Evolutionary conservation across 30 jellyfish, hydroid and myxozoan genomes (phyloP), one percentile per base, ranked within the genome.

Genomic region (Chironex yamaguchii): DNA sequence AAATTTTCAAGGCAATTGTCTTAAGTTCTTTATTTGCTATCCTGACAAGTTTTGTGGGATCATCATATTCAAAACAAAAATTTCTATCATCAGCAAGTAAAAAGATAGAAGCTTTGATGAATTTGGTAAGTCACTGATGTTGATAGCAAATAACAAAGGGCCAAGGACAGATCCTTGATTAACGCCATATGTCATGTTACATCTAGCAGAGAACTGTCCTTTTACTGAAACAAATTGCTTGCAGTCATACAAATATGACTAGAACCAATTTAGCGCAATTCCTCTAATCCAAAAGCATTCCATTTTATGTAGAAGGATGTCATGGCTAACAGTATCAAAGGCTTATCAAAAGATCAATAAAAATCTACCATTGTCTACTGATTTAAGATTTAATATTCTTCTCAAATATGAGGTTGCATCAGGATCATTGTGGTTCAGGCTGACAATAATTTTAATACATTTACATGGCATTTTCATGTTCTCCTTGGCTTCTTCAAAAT

Each of bases 81-180:
- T 76, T 52, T 2, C 79, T 76, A 49, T 76, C 80, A 76, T 76
- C 89, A 1, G 89, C 89, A 76, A 76, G 34, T 22, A 76, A 34
- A 25, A 52, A 52, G 36, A 76, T 49, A 13, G 32, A 14, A 52
- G 88, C 67, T 76, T 76, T 14, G 34, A 76, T n/a, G 89, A 76
- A 23, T 53, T 76, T 35, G 66, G 80, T 33, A 76, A 27, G 79
- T 76, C 89, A 76, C 62, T 76, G 25, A 76, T 33, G 35, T 76
- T 32, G 26, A 76, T 52, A 32, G 34, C 62, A 52, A 76, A 51
- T 29, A 76, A 68, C 89, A 76, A 53, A 1, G 89, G 89, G 1
- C 81, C 79, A 25, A 76, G 82, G 69, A 31, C 90, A 20, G 90
- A 79, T 22, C 90, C 90, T 73, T 62, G 91, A 66, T 83, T 83